These are phyloP conservation scores for Stenopsyche tienmushanensis DNA, from an alignment of 1,140 invertebrate species.

Conservation along the genomic window DNA sequence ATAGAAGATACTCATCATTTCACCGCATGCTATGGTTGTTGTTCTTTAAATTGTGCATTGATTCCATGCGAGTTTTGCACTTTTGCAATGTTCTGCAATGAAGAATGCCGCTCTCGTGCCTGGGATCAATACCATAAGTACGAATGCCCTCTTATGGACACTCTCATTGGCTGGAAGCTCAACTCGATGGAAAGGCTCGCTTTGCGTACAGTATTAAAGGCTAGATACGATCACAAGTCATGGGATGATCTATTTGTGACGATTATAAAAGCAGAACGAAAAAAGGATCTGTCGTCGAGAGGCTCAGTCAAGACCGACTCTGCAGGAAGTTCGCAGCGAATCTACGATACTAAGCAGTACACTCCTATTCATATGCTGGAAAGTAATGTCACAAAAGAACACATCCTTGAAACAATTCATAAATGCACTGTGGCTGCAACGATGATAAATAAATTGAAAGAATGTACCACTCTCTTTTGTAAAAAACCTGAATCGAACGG, in stretches of 20 bases:
- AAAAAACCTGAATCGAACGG: slow-evolving; percentile 39
- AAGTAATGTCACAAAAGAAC: slow-evolving; percentile 69
- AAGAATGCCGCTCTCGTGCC: slow-evolving; percentile 63
- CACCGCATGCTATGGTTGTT: slow-evolving; percentile 78
- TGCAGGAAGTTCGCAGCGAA: too few species aligned
- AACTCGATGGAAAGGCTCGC: slow-evolving; percentile 66
- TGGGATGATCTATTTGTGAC: slow-evolving; percentile 52
- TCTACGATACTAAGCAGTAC: slow-evolving; percentile 60
- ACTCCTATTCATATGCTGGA: slow-evolving; percentile 69
- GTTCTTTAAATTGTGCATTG: slow-evolving; percentile 63
- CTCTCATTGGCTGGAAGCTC: slow-evolving; percentile 58
- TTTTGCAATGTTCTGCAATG: slow-evolving; percentile 69
- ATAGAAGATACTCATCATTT: slow-evolving; percentile 65
- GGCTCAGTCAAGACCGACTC: slow-evolving; percentile 51
- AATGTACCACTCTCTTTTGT: slow-evolving; percentile 55
- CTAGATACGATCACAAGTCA: slow-evolving; percentile 54
- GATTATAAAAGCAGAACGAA: slow-evolving; percentile 49
- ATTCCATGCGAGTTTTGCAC: slow-evolving; percentile 67
- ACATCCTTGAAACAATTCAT: slow-evolving; percentile 73
- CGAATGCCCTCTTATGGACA: slow-evolving; percentile 72
- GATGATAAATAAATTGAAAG: slow-evolving; percentile 67
- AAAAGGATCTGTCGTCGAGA: slow-evolving; percentile 45
- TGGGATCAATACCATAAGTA: slow-evolving; percentile 66
- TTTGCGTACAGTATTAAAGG: slow-evolving; percentile 62
- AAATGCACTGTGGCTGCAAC: slow-evolving; percentile 67